Evolutionary conservation across 2,888 invertebrate species (phyloP), one percentile per base, ranked within the genome.

Genomic region (Corbicula japonica): DNA sequence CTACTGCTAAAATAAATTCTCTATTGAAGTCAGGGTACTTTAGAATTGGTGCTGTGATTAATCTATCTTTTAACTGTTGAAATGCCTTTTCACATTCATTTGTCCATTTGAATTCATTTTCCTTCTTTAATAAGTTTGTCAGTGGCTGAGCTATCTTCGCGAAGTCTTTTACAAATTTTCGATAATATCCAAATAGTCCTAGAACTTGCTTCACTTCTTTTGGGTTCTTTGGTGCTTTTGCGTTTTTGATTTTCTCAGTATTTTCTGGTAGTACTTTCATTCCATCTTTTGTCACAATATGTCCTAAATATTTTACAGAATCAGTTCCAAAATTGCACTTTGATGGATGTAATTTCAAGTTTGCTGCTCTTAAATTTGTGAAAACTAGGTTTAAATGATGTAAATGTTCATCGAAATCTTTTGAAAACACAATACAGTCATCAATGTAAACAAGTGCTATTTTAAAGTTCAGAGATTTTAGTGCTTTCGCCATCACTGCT

Each of bases 381-480:
- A 84, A 79, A 1, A 84, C 70, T 18, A 56, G 23, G 6, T 61
- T 28, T 0, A 83, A 38, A 38, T 83, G 75, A 23, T 60, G 15
- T 5, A 81, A 38, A 35, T 80, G 83, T 41, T 76, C 60, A 1
- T 74, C 58, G 23, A 80, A 63, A 15, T 62, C 48, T 32, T 74
- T 54, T n/a, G 61, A 69, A 41, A 74, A 78, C 12, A 75, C 30
- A n/a, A 80, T 46, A 0, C 83, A 26, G 50, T 82, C 82, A 60
- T 84, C 85, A 18, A 82, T 46, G 50, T 84, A 84, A 6, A 79
- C 70, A 10, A 84, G 35, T 12, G 63, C 68, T 18, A 48, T 71
- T 58, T 82, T 81, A 56, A 60, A 83, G 28, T 79, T 69, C 2
- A 70, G 46, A 12, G 23, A 26, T 70, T 38, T 44, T 23, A 82